These are phyloP conservation scores for Fopius arisanus DNA, from an alignment of 1,140 invertebrate genomes.

Conservation along the genomic window DNA sequence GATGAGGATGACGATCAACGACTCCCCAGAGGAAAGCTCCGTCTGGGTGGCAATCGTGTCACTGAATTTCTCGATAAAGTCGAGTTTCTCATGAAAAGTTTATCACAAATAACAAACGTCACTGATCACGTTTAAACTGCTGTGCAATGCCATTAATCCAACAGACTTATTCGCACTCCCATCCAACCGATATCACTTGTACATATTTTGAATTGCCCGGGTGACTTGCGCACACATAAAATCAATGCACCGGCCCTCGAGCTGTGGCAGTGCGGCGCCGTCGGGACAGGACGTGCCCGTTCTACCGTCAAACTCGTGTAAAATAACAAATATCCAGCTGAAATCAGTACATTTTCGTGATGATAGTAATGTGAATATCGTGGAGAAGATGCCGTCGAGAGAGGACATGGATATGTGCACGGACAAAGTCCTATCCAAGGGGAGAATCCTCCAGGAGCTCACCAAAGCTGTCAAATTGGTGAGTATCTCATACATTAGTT, in stretches of 20 bases:
- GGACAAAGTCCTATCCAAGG: conserved; percentile 62
- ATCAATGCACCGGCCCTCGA: conserved; percentile 50
- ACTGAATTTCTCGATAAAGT: background rate
- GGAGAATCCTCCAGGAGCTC: conserved; percentile 60
- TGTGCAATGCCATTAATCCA: background rate
- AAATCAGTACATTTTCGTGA: conserved; percentile 28
- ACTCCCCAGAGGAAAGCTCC: too few relatives aligned
- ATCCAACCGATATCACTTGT: background rate
- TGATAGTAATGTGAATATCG: conserved; percentile 48
- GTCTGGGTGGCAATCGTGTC: background rate
- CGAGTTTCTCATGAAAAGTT: background rate
- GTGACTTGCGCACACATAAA: conserved; percentile 52
- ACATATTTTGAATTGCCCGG: conserved; percentile 27
- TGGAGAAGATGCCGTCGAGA: conserved; percentile 50
- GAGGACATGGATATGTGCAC: conserved; percentile 60
- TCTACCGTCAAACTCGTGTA: conserved; percentile 23
- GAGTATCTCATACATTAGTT: conserved; percentile 38
- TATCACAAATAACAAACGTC: background rate
- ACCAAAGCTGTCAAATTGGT: conserved; percentile 65
- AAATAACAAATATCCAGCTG: conserved; percentile 25
- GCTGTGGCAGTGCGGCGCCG: conserved; percentile 43
- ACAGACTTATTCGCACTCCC: background rate
- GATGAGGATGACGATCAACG: too few relatives aligned
- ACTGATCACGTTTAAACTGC: background rate
- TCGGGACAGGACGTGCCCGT: conserved; percentile 36